phyloP scores from a whole-genome alignment of 2,113 vertebrate genomes.

The Gopherus flavomarginatus region DNA sequence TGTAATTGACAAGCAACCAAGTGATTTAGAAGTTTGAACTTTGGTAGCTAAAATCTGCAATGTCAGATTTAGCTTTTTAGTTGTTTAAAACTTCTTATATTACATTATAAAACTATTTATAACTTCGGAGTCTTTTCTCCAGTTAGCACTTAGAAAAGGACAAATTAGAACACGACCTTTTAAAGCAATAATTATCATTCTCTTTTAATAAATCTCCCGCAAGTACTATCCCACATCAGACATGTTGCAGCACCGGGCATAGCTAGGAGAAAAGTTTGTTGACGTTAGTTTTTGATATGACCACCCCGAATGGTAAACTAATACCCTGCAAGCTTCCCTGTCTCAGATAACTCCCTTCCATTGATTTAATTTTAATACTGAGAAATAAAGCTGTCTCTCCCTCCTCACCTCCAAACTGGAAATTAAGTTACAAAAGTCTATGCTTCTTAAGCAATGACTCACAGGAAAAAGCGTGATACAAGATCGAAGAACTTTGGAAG shows the following conservation, averaged over 20 bases:
- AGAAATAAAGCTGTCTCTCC: background rate
- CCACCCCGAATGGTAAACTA: background rate
- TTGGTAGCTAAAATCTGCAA: background rate
- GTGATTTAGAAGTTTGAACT: background rate
- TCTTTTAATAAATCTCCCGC: background rate
- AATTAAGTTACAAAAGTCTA: background rate
- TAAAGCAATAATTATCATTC: background rate
- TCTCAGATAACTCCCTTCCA: background rate
- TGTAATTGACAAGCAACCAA: background rate
- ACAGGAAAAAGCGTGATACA: background rate
- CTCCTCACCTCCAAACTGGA: rapidly evolving
- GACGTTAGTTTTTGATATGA: background rate
- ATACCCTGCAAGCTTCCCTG: background rate
- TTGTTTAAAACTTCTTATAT: background rate
- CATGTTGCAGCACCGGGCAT: no score
- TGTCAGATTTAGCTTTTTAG: background rate
- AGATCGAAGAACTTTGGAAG: background rate
- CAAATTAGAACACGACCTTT: background rate
- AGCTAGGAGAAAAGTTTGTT: background rate
- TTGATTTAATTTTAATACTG: background rate
- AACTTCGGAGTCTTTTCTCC: background rate
- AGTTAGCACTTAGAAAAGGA: background rate
- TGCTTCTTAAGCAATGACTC: background rate
- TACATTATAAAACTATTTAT: rapidly evolving
- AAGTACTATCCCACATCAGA: background rate